Conservation (phyloP, 2,113 vertebrate species). For the Syngnathus typhle region DNA sequence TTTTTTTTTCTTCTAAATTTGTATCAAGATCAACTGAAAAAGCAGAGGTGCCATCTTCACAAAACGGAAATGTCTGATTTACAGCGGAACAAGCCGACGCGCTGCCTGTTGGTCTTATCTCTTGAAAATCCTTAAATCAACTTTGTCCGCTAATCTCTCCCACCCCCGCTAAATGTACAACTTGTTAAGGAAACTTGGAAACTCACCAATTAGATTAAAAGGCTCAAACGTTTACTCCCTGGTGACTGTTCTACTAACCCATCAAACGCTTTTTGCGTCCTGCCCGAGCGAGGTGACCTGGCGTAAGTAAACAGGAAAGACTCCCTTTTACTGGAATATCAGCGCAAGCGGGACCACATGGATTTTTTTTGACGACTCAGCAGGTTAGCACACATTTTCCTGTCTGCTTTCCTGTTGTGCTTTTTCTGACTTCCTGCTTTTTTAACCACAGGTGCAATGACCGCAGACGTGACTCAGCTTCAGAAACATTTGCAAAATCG, state of each 20-base stretch:
- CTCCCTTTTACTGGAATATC: neutral
- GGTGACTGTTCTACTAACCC: conserved; percentile 12
- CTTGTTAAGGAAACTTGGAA: conserved; percentile 45
- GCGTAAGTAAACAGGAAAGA: conserved; percentile 19
- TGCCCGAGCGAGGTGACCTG: conserved; percentile 3
- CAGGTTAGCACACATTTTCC: neutral
- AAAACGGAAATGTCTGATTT: neutral
- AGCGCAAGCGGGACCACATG: conserved; percentile 2
- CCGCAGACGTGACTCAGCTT: conserved; percentile 5
- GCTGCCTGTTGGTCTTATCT: conserved; percentile 4
- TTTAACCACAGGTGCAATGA: conserved; percentile 21
- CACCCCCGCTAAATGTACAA: conserved; percentile 33
- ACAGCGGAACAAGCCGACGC: neutral
- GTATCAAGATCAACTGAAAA: too few relatives aligned
- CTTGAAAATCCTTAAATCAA: conserved; percentile 48
- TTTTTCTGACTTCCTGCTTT: conserved; percentile 20
- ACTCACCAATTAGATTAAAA: conserved; percentile 32
- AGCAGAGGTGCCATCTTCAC: neutral
- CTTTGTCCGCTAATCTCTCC: conserved; percentile 41
- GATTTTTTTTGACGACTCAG: neutral
- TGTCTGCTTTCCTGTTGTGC: conserved; percentile 22
- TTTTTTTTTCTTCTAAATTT: too few relatives aligned
- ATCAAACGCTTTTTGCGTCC: conserved; percentile 11
- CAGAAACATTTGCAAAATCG: conserved; percentile 27
- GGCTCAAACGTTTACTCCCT: conserved; percentile 11